phyloP scores from a whole-genome alignment of 2,797 vertebrate genomes.

The Leuciscus waleckii region DNA sequence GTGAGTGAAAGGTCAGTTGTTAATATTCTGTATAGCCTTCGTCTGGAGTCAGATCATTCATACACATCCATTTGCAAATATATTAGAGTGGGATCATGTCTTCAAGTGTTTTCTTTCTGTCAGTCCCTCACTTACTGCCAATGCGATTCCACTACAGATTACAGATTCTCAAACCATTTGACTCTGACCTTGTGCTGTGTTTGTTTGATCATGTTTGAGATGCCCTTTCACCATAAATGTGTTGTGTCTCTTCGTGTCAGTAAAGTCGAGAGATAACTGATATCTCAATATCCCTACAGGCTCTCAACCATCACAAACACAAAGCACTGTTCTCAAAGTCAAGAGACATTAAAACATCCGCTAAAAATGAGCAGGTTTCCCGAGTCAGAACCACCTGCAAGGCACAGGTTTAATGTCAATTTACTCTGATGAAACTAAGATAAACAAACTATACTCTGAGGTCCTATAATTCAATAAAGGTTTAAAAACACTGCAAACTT shows the following conservation, averaged over 20 bases:
- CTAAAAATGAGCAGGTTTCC: background rate
- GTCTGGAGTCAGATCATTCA: background rate
- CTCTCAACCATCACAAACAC: background rate
- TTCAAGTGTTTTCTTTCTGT: background rate
- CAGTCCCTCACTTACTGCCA: background rate
- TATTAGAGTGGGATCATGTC: background rate
- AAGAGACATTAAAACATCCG: background rate
- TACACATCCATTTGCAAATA: background rate
- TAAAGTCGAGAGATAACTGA: background rate
- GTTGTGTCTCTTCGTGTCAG: background rate
- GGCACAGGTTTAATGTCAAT: background rate
- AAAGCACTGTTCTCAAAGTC: background rate
- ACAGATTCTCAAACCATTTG: background rate
- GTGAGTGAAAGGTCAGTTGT: background rate
- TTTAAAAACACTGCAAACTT: too few species aligned
- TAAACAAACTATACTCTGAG: background rate
- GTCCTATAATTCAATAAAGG: background rate
- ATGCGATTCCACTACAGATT: background rate
- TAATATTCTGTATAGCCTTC: too few species aligned
- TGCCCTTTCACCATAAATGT: constrained; percentile 11
- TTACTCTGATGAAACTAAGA: background rate
- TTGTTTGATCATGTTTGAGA: background rate
- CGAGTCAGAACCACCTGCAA: background rate
- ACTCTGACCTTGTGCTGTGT: background rate
- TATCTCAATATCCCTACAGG: background rate